Base-by-base conservation (phyloP, 2,113 vertebrate genomes). In the Paracanthobrama guichenoti region DNA sequence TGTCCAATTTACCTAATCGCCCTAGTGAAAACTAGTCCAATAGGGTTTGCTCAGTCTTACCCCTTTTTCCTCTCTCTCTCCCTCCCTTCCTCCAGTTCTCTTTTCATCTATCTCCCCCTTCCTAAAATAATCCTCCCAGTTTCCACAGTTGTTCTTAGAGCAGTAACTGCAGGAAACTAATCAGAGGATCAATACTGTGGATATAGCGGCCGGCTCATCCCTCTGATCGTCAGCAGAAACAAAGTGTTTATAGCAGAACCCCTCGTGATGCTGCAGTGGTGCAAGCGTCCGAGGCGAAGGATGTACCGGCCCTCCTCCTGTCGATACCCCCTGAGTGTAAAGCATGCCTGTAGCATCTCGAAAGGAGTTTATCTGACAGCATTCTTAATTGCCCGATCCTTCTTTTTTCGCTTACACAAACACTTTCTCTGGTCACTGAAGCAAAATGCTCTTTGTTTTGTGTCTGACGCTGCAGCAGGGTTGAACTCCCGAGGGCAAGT, bases 171-270 rank as follows among this genome's bases (percentile, higher is more conserved):
- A 88, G 76, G 42, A 89, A 91, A 92, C 91, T 89, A 90, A 93
- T 92, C 90, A 90, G 91, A 87, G 88, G 87, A 94, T 94, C 80
- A 84, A 79, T 93, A 89, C 79, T 67, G 84, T 85, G 57, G 80
- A 86, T 87, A 85, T 88, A 90, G 90, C 90, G 85, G 79, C 85
- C 18, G 66, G 81, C 88, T 90, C 80, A 80, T 86, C 84, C 86
- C 89, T 91, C 88, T 88, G 87, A 91, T 91, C 88, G 90, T 94
- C 93, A 94, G 91, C 92, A 92, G 90, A 91, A 93, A 93, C 92
- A 90, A 93, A 93, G 92, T 94, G 93, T 92, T 93, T 92, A 92
- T 91, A 92, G 91, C 90, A 84, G 91, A 93, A 93, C 88, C 67
- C 90, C 90, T 93, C 90, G 90, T 86, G 80, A 55, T 39, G 87